Base-by-base conservation (phyloP, 2,888 invertebrate species). In the Apoda limacodes region DNA sequence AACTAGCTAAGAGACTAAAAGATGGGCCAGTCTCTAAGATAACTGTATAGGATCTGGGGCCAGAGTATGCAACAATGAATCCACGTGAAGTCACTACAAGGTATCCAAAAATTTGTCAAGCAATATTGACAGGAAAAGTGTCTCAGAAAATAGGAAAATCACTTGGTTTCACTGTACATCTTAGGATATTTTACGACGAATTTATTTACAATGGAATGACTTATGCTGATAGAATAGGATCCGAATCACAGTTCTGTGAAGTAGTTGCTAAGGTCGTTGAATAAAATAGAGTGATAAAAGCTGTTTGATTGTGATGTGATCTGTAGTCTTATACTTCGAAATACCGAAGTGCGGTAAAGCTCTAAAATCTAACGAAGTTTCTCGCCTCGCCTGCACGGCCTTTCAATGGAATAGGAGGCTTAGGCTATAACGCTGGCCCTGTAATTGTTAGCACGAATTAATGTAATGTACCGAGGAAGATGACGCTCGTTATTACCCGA, bases 81-180 rank as follows among this genome's bases (percentile, higher is more conserved):
- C 45, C 56, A 4, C 57, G 68, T 9, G 43, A 53, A 37, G 40
- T 59, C 4, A 60, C 68, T 3, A 48, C 34, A 1, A 55, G 60
- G 2, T 45, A 64, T 9, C 86, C 86, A 0, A 67, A 68, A 35
- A 66, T 84, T 17, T 84, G 85, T 14, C 83, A 85, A 27, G 84
- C 84, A 0, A 65, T 89, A 9, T 85, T 83, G 60, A 88, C 88
- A 0, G 82, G 84, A 0, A 50, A 50, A 22, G 74, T 70, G 10
- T 83, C 87, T 0, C 84, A 85, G 43, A 84, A 76, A 52, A 82
- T 88, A 37, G 85, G 83, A 0, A 61, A 62, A 15, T 63, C 65
- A 3, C 51, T 85, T 9, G 75, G 74, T 5, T 88, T 88, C 45
- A 63, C 65, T 4, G 78, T 76, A 3, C 63, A 85, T 9, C 51